A percentile compares a stretch with the other conserved stretches of the same genome.
These are phyloP conservation scores for Drosophila athabasca DNA, from an alignment of 1,140 invertebrate species.

Conservation along the genomic window DNA sequence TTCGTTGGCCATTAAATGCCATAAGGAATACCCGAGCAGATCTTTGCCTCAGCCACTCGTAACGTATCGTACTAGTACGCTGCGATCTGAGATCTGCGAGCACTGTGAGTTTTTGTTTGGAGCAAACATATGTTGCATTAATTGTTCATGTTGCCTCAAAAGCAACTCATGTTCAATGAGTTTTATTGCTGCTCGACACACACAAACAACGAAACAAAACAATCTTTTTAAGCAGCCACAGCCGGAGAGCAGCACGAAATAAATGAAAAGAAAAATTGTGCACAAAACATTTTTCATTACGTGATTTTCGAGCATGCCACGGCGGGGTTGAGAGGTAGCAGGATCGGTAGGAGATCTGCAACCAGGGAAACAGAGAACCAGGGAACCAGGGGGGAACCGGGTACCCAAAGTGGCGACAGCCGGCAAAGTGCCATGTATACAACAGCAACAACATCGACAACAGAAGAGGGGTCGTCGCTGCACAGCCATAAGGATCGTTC, in stretches of 20 bases:
- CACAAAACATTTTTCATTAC: constrained; percentile 81
- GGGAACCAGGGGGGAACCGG: not conserved
- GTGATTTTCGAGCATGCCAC: constrained; percentile 76
- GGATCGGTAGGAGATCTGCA: not conserved
- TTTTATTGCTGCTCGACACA: constrained; percentile 81
- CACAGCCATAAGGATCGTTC: constrained; percentile 63
- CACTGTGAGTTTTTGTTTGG: constrained; percentile 35
- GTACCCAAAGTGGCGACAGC: constrained; percentile 72
- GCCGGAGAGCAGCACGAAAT: constrained; percentile 46
- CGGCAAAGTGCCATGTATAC: constrained; percentile 78
- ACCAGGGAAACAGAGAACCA: not conserved
- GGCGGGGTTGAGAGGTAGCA: constrained; percentile 7
- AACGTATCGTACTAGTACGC: no score
- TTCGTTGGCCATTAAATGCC: constrained; percentile 43
- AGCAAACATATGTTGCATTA: constrained; percentile 79
- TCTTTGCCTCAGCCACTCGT: constrained; percentile 1
- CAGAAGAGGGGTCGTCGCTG: constrained; percentile 60
- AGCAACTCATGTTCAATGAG: constrained; percentile 80
- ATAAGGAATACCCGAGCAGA: constrained; percentile 51
- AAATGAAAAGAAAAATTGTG: constrained; percentile 81
- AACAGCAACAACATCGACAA: constrained; percentile 50
- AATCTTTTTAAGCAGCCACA: constrained; percentile 31
- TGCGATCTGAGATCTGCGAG: constrained; percentile 17
- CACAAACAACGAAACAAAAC: constrained; percentile 71
- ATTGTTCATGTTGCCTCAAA: constrained; percentile 79